Conservation (phyloP, 2,797 vertebrate species). For the Chaetophractus vellerosus region DNA sequence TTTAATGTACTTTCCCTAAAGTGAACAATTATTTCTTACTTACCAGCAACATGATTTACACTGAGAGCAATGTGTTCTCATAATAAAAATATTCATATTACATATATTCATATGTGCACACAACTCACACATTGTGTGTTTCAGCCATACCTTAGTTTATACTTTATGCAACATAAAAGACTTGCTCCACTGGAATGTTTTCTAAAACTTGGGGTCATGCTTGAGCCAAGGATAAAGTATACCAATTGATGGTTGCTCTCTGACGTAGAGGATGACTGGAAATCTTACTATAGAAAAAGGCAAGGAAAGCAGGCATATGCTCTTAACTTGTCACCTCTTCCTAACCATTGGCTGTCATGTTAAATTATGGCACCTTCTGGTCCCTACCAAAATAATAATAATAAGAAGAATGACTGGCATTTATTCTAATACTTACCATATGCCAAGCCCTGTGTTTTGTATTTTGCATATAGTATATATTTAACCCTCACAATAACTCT, state of each 20-base stretch:
- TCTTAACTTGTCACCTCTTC: constrained; percentile 7
- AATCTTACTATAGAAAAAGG: constrained; percentile 31
- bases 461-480: background rate
- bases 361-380: background rate
- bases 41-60: background rate
- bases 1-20: constrained; percentile 41
- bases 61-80: background rate
- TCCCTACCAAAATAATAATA: background rate
- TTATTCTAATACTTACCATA: constrained; percentile 29
- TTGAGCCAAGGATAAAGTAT: background rate
- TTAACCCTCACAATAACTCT: constrained; percentile 8
- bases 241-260: background rate
- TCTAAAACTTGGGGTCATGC: constrained; percentile 33
- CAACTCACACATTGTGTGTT: background rate
- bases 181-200: background rate
- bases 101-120: background rate
- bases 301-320: background rate
- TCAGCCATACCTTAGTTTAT: constrained; percentile 53
- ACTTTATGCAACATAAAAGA: constrained; percentile 56
- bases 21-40: constrained; percentile 42
- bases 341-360: background rate
- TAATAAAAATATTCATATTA: constrained; percentile 55
- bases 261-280: background rate
- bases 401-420: background rate
- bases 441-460: background rate